Evolutionary conservation across 2,888 invertebrate species (phyloP).

Genomic region (Boloria selene): DNA sequence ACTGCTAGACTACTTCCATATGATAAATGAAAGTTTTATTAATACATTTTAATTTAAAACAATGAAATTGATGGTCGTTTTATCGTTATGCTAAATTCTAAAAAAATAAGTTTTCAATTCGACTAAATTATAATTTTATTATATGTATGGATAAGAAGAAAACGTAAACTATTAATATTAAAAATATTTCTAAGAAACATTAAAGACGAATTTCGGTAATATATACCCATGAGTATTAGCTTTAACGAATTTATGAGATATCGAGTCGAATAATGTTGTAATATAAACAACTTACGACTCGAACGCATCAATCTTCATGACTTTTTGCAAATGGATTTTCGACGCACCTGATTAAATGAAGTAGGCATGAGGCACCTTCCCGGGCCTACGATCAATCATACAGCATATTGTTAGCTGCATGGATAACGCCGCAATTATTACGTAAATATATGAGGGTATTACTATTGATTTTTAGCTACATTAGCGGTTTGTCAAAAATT

Average conservation of each 20-base stretch:
- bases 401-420: slow-evolving; percentile 51
- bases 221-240: background rate
- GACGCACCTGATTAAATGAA: slow-evolving; percentile 48
- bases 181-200: background rate
- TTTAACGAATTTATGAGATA: slow-evolving; percentile 15
- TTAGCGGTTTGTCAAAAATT: slow-evolving; percentile 56
- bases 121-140: too few species aligned
- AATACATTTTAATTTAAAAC: too few species aligned
- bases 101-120: too few species aligned
- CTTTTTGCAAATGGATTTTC: slow-evolving; percentile 44
- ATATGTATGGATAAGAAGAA: background rate
- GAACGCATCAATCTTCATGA: slow-evolving; percentile 42
- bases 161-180: background rate
- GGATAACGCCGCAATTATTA: slow-evolving; percentile 49
- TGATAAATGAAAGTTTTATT: too few species aligned
- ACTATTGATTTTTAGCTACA: slow-evolving; percentile 60
- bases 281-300: slow-evolving; percentile 31
- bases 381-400: slow-evolving; percentile 50
- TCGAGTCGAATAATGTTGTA: slow-evolving; percentile 11
- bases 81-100: too few species aligned
- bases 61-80: too few species aligned
- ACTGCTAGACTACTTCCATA: too few species aligned
- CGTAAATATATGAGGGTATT: slow-evolving; percentile 53
- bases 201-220: background rate
- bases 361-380: slow-evolving; percentile 35